Evolutionary conservation across 2,797 vertebrate genomes (phyloP).

Genomic region (Scyliorhinus canicula): DNA sequence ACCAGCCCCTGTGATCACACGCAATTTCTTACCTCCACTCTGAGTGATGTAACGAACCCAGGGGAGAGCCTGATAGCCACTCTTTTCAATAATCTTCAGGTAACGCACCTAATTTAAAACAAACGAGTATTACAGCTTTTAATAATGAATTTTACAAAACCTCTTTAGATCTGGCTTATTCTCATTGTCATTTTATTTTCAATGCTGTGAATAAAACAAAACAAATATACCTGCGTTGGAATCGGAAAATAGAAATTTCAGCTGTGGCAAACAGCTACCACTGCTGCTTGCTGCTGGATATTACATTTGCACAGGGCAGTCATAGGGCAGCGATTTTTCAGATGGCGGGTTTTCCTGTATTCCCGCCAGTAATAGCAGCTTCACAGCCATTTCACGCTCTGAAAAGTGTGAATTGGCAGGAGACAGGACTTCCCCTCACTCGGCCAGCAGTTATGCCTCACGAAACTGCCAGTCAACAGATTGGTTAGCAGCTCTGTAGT

Average conservation of each 20-base stretch:
- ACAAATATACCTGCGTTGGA: background rate
- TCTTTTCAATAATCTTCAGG: constrained; percentile 75
- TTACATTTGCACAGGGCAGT: background rate
- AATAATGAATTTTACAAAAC: background rate
- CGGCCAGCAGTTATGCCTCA: too few species aligned
- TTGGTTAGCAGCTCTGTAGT: too few species aligned
- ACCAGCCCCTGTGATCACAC: too few species aligned
- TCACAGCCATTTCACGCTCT: too few species aligned
- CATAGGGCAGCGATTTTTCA: background rate
- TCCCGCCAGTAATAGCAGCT: too few species aligned
- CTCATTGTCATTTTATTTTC: background rate
- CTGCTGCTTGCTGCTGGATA: background rate
- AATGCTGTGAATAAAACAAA: background rate
- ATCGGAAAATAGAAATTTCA: background rate
- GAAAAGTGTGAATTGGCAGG: too few species aligned
- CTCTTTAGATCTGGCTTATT: background rate
- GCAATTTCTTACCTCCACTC: constrained; percentile 62
- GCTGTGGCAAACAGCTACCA: background rate
- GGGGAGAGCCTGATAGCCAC: constrained; percentile 68
- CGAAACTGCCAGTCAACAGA: too few species aligned
- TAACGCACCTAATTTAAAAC: constrained; percentile 62
- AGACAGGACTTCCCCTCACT: too few species aligned
- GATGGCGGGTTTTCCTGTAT: too few species aligned
- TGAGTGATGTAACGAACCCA: constrained; percentile 76
- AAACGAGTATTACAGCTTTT: background rate